Percentiles rank a stretch among this genome's conserved stretches.
phyloP scores from a whole-genome alignment of 2,888 invertebrate species.

The Lasioglossum vierecki region DNA sequence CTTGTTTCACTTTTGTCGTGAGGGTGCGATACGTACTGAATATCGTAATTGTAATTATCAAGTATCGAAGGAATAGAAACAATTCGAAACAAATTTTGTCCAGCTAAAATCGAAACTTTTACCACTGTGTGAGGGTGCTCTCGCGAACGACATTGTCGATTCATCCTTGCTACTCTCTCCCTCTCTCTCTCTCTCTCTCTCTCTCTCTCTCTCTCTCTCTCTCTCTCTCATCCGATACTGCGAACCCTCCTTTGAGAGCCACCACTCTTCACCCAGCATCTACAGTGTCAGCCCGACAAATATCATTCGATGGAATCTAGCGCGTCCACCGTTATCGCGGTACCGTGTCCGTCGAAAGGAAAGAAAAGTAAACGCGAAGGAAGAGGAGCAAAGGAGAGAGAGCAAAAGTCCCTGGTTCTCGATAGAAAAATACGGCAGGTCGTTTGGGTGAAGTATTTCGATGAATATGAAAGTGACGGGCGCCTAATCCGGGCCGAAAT shows the following conservation, averaged over 20 bases:
- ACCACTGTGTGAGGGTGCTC: neutral
- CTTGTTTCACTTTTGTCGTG: too few relatives aligned
- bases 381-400: constrained; percentile 31
- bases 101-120: too few relatives aligned
- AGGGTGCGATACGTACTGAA: too few relatives aligned
- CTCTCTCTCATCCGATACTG: neutral
- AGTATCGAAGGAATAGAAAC: too few relatives aligned
- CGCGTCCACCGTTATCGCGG: constrained; percentile 49
- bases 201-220: too few relatives aligned
- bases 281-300: neutral
- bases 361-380: constrained; percentile 23
- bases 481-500: constrained; percentile 80
- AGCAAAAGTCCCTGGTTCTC: constrained; percentile 35
- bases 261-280: neutral
- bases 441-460: constrained; percentile 80
- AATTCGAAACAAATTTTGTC: too few relatives aligned
- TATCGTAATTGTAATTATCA: too few relatives aligned
- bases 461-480: constrained; percentile 83
- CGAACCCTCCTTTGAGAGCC: neutral
- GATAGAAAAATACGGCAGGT: constrained; percentile 77
- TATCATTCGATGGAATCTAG: constrained; percentile 31
- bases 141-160: neutral
- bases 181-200: too few relatives aligned
- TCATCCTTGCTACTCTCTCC: neutral
- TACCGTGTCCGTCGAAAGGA: constrained; percentile 46